These are phyloP conservation scores for Prunella himalayana DNA, from an alignment of 2,113 vertebrate genomes.

Conservation along the genomic window DNA sequence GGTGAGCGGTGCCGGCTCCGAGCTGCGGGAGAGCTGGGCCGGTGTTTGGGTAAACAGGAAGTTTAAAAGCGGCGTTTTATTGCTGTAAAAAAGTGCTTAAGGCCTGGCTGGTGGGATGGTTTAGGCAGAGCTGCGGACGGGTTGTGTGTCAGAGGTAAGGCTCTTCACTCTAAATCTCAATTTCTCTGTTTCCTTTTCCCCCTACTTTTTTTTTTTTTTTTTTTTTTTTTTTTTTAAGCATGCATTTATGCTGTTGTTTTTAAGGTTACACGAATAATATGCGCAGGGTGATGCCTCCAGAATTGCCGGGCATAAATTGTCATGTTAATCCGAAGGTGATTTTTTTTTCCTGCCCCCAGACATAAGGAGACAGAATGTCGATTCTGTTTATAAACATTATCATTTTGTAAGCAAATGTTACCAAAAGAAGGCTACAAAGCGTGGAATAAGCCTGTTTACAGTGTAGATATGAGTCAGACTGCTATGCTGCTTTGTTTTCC, in stretches of 20 bases:
- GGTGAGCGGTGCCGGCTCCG: neutral
- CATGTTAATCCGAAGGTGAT: neutral
- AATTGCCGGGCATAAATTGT: constrained; percentile 6
- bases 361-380: neutral
- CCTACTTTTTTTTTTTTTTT: neutral
- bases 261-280: neutral
- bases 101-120: constrained; percentile 31
- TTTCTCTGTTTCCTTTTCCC: neutral
- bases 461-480: neutral
- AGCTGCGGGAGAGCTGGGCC: neutral
- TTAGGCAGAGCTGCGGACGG: neutral
- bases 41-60: constrained; percentile 52
- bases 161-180: neutral
- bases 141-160: constrained; percentile 9
- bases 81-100: constrained; percentile 1
- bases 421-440: neutral
- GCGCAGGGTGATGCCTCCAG: neutral
- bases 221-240: neutral
- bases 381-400: constrained; percentile 7
- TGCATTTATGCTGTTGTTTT: neutral
- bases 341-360: neutral
- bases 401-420: neutral
- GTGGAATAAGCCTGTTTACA: neutral
- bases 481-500: neutral
- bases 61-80: constrained; percentile 44